Evolutionary conservation across 2,113 vertebrate species (phyloP).

Genomic region (Spea multiplicata): DNA sequence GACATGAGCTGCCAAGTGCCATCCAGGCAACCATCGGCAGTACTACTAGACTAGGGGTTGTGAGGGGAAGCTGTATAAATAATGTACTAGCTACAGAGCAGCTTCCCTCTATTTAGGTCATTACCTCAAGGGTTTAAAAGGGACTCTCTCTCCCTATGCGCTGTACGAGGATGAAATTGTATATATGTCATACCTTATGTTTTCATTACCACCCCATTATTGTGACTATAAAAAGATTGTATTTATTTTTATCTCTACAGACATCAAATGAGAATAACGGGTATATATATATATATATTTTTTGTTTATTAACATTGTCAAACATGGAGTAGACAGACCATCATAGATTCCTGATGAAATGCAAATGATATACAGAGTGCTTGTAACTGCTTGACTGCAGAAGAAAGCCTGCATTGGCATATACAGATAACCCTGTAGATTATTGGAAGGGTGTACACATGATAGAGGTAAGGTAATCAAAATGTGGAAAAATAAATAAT

Average conservation of each 20-base stretch:
- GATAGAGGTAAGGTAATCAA: not conserved
- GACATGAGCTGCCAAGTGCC: no score
- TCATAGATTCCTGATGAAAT: constrained; percentile 2
- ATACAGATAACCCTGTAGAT: not conserved
- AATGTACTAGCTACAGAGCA: not conserved
- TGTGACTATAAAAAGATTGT: no score
- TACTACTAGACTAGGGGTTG: no score
- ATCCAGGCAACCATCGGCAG: no score
- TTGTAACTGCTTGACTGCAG: not conserved
- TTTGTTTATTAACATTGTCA: constrained; percentile 1
- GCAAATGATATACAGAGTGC: not conserved
- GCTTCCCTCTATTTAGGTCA: constrained; percentile 7
- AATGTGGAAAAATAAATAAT: constrained; percentile 21
- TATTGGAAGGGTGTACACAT: not conserved
- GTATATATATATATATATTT: not conserved
- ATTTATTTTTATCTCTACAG: not conserved
- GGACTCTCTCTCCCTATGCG: not conserved
- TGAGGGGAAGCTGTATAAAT: no score
- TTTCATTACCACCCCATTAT: not conserved
- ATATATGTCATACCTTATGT: not conserved
- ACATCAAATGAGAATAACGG: not conserved
- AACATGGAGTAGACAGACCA: not conserved
- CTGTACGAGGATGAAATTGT: constrained; percentile 11
- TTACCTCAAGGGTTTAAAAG: not conserved
- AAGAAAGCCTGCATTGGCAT: not conserved